Base-by-base conservation (phyloP, 2,797 vertebrate genomes). In the Parambassis ranga region DNA sequence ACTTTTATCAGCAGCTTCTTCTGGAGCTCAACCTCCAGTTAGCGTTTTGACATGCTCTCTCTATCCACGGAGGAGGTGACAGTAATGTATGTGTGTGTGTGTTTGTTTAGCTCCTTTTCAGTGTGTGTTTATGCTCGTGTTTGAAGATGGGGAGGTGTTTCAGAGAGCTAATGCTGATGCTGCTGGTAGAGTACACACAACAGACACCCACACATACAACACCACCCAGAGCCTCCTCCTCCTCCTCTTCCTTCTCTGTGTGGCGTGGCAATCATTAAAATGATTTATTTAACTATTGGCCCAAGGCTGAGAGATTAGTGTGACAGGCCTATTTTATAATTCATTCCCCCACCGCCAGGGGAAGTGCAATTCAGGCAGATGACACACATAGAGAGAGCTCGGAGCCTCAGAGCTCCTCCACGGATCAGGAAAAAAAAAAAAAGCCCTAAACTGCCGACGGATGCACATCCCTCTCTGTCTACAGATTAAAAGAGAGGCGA, bases 281-380 rank as follows among this genome's bases (percentile, higher is more conserved):
- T 85, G 87, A 79, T 92, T 92, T 92, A 92, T 92, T 92, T 91
- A 93, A 91, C 86, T 90, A 77, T 83, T 79, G 77, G 83, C 82
- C 84, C 80, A 72, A 76, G 86, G 90, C 91, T 88, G 84, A 87
- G 73, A 90, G 87, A 89, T 91, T 89, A 85, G 80, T 90, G 80
- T 91, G 91, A 92, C 86, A 93, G 91, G 68, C 70, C 77, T 87
- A 89, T 83, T 92, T 84, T 83, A 89, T 92, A 92, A 91, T 91
- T 93, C 87, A 93, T 91, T 86, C 86, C 86, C 70, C 85, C 76
- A 66, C 84, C 51, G 64, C 86, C 82, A 85, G 76, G 84, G 84
- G 79, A 92, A 91, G 82, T 71, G 87, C 84, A 81, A 79, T 84
- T 89, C 67, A 89, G 80, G 75, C 72, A 88, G 79, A 57, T 75